These are phyloP conservation scores for Dolichoris vasculosae DNA, from an alignment of 1,140 invertebrate species.

Conservation along the genomic window DNA sequence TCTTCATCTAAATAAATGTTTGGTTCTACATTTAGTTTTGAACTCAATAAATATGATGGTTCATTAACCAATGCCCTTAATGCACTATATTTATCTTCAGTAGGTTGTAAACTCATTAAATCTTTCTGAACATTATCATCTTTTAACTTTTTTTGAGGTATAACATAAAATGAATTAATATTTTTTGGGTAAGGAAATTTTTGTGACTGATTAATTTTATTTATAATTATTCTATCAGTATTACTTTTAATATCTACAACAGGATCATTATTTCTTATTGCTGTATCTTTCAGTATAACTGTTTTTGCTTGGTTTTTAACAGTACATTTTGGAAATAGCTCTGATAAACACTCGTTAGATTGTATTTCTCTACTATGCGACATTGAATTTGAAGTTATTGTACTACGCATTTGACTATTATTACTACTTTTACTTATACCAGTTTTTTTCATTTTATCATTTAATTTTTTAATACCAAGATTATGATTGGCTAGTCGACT, in stretches of 20 bases:
- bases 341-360: conserved; percentile 58
- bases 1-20: conserved; percentile 59
- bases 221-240: conserved; percentile 50
- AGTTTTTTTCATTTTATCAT: conserved; percentile 66
- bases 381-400: conserved; percentile 41
- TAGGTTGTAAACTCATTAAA: conserved; percentile 69
- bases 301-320: conserved; percentile 71
- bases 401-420: conserved; percentile 53
- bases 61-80: conserved; percentile 70
- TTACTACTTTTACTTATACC: conserved; percentile 54
- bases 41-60: conserved; percentile 43
- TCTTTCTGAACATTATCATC: conserved; percentile 58
- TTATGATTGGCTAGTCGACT: conserved; percentile 75
- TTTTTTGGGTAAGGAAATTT: conserved; percentile 46
- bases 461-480: conserved; percentile 69
- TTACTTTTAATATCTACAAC: conserved; percentile 54
- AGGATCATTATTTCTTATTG: conserved; percentile 66
- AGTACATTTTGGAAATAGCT: conserved; percentile 72
- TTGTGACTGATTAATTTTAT: conserved; percentile 53
- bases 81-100: conserved; percentile 74
- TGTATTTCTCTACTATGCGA: conserved; percentile 52
- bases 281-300: conserved; percentile 72
- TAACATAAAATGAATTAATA: conserved; percentile 52
- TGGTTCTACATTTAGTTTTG: conserved; percentile 50
- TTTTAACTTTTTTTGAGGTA: conserved; percentile 53